A percentile compares a stretch with the other conserved stretches of the same genome.
These are phyloP conservation scores for Lamellibrachia luymesi DNA, from an alignment of 1,140 invertebrate genomes.

Conservation along the genomic window DNA sequence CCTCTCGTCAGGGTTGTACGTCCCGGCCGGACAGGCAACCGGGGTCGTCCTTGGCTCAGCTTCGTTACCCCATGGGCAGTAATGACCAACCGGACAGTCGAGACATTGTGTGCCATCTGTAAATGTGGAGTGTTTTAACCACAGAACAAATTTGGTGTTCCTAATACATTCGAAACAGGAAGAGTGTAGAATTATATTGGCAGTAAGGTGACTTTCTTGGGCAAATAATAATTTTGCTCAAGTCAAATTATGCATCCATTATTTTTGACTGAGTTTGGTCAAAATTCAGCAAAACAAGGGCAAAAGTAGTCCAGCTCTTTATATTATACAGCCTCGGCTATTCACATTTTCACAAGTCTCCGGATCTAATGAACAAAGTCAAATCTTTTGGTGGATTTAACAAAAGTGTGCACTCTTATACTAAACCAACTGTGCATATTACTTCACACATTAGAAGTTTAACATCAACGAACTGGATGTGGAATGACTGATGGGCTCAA, in stretches of 20 bases:
- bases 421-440: too few species aligned
- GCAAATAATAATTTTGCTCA: not conserved
- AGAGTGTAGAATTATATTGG: not conserved
- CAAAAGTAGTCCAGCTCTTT: too few species aligned
- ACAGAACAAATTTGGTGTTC: not conserved
- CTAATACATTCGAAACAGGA: not conserved
- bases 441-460: too few species aligned
- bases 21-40: constrained; percentile 39
- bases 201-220: not conserved
- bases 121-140: not conserved
- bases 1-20: constrained; percentile 43
- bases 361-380: not conserved
- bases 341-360: too few species aligned
- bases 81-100: constrained; percentile 44
- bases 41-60: constrained; percentile 39
- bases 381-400: not conserved
- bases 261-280: too few species aligned
- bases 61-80: constrained; percentile 43
- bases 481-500: too few species aligned
- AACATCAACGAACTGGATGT: too few species aligned
- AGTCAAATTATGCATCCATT: not conserved
- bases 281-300: too few species aligned
- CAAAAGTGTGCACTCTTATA: not conserved
- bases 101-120: constrained; percentile 35
- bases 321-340: too few species aligned